Conservation (phyloP, 2,888 invertebrate species). For the Apamea sordens region DNA sequence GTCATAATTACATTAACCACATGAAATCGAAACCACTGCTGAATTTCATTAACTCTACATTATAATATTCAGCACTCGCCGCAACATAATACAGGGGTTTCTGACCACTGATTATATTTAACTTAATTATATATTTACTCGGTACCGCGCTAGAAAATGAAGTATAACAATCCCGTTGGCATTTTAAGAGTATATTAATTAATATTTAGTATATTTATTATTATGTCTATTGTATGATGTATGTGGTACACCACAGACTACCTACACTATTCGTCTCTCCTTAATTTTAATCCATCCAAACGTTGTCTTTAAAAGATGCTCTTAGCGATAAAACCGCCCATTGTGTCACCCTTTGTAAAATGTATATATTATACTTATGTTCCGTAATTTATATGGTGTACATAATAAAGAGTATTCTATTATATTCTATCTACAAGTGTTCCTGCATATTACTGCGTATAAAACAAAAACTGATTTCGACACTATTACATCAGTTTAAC, state of each 20-base stretch:
- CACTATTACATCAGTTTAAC: neutral
- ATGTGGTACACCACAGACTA: too few species aligned
- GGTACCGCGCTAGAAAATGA: neutral
- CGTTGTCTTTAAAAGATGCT: too few species aligned
- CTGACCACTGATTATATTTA: slow-evolving; percentile 8
- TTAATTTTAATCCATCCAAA: too few species aligned
- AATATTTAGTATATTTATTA: neutral
- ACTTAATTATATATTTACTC: neutral
- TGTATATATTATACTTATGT: too few species aligned
- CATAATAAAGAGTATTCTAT: too few species aligned
- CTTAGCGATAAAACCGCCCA: too few species aligned
- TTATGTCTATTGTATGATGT: too few species aligned
- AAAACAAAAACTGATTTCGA: neutral
- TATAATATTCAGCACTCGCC: slow-evolving; percentile 17
- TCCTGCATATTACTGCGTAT: neutral
- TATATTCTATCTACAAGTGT: neutral
- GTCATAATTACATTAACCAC: slow-evolving; percentile 37
- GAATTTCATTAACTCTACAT: slow-evolving; percentile 33
- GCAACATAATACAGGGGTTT: neutral
- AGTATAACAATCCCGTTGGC: neutral
- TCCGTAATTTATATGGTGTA: too few species aligned
- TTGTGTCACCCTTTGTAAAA: too few species aligned
- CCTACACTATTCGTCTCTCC: too few species aligned
- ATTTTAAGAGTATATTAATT: neutral
- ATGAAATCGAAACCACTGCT: slow-evolving; percentile 41